These are phyloP conservation scores for Temnothorax nylanderi DNA, from an alignment of 1,140 invertebrate genomes.

Conservation along the genomic window DNA sequence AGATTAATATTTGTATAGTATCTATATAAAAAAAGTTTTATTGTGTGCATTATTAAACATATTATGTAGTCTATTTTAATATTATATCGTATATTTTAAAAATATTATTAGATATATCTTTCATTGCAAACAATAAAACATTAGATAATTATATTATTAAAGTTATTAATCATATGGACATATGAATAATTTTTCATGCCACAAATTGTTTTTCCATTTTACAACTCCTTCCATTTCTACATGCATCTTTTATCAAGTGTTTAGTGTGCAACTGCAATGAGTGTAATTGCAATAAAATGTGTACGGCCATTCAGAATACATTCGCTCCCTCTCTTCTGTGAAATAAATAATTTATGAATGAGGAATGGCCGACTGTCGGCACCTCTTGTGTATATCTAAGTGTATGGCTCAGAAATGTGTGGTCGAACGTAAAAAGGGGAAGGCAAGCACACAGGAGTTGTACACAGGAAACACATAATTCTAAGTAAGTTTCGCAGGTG, in stretches of 20 bases:
- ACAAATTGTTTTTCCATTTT: not conserved
- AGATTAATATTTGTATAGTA: not conserved
- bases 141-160: slow-evolving; percentile 34
- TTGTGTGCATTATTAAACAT: not conserved
- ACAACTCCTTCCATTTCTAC: not conserved
- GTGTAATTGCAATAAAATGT: slow-evolving; percentile 39
- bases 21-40: not conserved
- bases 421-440: slow-evolving; percentile 43
- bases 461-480: slow-evolving; percentile 64
- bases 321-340: slow-evolving; percentile 25
- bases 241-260: slow-evolving; percentile 29
- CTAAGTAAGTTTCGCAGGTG: slow-evolving; percentile 67
- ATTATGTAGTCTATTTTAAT: not conserved
- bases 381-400: slow-evolving; percentile 22
- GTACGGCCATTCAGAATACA: slow-evolving; percentile 12
- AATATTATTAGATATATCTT: slow-evolving; percentile 5
- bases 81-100: not conserved
- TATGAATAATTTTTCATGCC: slow-evolving; percentile 15
- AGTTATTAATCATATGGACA: not conserved
- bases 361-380: slow-evolving; percentile 69
- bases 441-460: slow-evolving; percentile 45
- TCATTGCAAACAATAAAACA: not conserved
- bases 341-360: slow-evolving; percentile 77
- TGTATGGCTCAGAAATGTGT: slow-evolving; percentile 46
- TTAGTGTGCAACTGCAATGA: not conserved